Evolutionary conservation across 2,888 invertebrate genomes (phyloP).

Genomic region (Eupithecia tripunctaria): DNA sequence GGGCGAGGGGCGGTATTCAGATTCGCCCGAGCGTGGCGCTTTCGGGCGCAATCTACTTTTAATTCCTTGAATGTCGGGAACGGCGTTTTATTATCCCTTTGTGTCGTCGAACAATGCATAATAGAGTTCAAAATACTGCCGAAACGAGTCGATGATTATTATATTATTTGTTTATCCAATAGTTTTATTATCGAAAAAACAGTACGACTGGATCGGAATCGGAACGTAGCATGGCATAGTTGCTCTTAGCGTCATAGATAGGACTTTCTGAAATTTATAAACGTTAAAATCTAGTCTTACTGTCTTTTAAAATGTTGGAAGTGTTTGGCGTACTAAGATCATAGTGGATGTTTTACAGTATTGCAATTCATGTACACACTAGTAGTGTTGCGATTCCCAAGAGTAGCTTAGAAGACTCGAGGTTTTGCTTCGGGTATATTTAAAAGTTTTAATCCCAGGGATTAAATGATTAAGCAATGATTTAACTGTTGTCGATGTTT

Average conservation of each 20-base stretch:
- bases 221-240: slow-evolving; percentile 61
- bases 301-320: slow-evolving; percentile 54
- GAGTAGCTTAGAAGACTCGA: not conserved
- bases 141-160: slow-evolving; percentile 43
- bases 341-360: slow-evolving; percentile 66
- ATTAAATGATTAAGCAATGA: slow-evolving; percentile 11
- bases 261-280: slow-evolving; percentile 83
- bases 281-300: slow-evolving; percentile 77
- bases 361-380: slow-evolving; percentile 55
- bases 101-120: slow-evolving; percentile 56
- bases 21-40: slow-evolving; percentile 33
- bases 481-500: slow-evolving; percentile 44
- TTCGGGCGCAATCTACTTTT: slow-evolving; percentile 44
- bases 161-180: slow-evolving; percentile 47
- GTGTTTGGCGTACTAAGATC: slow-evolving; percentile 45
- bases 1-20: slow-evolving; percentile 32
- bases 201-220: slow-evolving; percentile 60
- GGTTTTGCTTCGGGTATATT: slow-evolving; percentile 15
- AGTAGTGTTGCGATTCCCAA: slow-evolving; percentile 31
- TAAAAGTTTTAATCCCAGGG: slow-evolving; percentile 19
- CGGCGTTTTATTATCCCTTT: slow-evolving; percentile 48
- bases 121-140: slow-evolving; percentile 50
- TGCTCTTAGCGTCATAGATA: slow-evolving; percentile 73
- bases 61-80: slow-evolving; percentile 49
- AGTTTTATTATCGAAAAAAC: slow-evolving; percentile 45